These are phyloP conservation scores for Promerops cafer DNA, from an alignment of 2,113 vertebrate genomes.

Conservation along the genomic window DNA sequence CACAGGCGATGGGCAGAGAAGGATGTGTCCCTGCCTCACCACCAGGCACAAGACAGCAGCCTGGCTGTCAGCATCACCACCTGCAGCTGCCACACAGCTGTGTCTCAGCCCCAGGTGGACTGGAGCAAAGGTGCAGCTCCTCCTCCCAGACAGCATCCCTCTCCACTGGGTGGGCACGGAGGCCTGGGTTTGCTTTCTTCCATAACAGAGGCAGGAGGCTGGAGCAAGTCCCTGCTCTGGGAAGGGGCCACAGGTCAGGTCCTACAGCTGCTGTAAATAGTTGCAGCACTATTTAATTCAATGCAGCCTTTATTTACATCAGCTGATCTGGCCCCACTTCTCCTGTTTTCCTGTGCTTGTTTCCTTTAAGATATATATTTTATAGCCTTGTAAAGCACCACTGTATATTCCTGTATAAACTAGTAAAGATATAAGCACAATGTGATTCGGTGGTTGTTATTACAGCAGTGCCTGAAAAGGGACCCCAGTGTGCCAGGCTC, in stretches of 20 bases:
- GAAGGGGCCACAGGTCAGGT: background rate
- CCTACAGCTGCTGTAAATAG: constrained; percentile 49
- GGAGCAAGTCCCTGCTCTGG: background rate
- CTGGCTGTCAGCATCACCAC: background rate
- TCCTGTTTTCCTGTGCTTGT: constrained; percentile 26
- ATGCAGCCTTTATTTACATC: constrained; percentile 51
- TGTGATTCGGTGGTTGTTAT: background rate
- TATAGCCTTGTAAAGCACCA: constrained; percentile 50
- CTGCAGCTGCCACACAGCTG: background rate
- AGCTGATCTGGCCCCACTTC: constrained; percentile 45
- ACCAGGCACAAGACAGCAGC: rapidly evolving
- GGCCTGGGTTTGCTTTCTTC: background rate
- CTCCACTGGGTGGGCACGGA: background rate
- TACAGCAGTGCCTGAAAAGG: background rate
- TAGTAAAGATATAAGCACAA: constrained; percentile 24
- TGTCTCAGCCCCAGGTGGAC: background rate
- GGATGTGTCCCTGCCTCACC: background rate
- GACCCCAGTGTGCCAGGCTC: background rate
- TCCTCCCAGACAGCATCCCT: background rate
- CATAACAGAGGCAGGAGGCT: background rate
- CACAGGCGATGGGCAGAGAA: background rate
- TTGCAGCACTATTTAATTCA: constrained; percentile 13
- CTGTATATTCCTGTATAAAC: constrained; percentile 38
- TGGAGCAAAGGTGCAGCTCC: background rate
- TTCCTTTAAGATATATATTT: constrained; percentile 53